These are phyloP conservation scores for Seriola dumerili DNA, from an alignment of 2,113 vertebrate species.

Conservation along the genomic window DNA sequence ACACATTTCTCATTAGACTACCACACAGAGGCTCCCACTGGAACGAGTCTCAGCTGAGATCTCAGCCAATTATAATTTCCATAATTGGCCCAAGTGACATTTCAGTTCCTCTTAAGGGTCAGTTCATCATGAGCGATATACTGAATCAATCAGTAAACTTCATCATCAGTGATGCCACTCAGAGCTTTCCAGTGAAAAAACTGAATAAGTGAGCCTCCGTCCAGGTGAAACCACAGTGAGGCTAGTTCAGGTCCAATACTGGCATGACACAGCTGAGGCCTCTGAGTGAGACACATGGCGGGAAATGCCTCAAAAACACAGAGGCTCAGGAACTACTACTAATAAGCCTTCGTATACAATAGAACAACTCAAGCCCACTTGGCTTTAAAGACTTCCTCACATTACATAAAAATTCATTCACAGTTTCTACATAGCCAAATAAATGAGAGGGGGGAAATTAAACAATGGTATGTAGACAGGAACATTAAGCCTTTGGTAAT, in stretches of 20 bases:
- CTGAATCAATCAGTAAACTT: conserved; percentile 15
- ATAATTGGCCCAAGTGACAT: conserved; percentile 41
- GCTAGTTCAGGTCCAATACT: conserved; percentile 28
- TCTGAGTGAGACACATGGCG: conserved; percentile 1
- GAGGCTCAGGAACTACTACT: neutral
- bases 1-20: conserved; percentile 31
- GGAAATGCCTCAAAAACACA: conserved; percentile 25
- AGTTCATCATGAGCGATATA: conserved; percentile 12
- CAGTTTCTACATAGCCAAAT: conserved; percentile 9
- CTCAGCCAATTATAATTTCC: conserved; percentile 69
- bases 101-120: conserved; percentile 30
- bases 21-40: conserved; percentile 38
- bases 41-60: conserved; percentile 56
- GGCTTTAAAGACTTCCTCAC: conserved; percentile 45
- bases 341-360: conserved; percentile 13
- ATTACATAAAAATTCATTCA: conserved; percentile 35
- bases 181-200: neutral
- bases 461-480: conserved; percentile 32
- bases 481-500: conserved; percentile 29
- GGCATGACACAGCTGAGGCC: neutral
- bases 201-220: conserved; percentile 19
- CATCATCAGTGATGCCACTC: conserved; percentile 4
- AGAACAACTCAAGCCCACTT: conserved; percentile 7
- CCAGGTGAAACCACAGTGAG: conserved; percentile 36
- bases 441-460: conserved; percentile 21